Evolutionary conservation across 2,888 invertebrate genomes (phyloP).

Genomic region (Hyalella azteca): DNA sequence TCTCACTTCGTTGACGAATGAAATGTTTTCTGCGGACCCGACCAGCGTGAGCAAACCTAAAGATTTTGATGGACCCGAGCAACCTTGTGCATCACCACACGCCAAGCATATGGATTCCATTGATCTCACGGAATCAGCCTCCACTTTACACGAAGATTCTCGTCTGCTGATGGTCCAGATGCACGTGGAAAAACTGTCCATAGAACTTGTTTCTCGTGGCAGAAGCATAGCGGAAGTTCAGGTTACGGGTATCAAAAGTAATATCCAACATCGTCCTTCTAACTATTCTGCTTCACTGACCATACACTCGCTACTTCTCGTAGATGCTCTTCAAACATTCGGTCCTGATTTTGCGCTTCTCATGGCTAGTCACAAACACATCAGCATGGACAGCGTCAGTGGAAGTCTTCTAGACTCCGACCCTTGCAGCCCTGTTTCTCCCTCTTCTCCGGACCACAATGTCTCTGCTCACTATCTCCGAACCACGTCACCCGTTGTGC

Average conservation of each 20-base stretch:
- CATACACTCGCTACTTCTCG: slow-evolving; percentile 88
- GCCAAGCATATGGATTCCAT: background rate
- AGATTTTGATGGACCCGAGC: background rate
- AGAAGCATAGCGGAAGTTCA: slow-evolving; percentile 91
- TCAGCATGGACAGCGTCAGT: slow-evolving; percentile 92
- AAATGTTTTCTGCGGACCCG: background rate
- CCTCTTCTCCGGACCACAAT: slow-evolving; percentile 70
- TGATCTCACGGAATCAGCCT: slow-evolving; percentile 1
- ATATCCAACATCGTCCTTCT: slow-evolving; percentile 75
- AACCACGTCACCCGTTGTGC: slow-evolving; percentile 67
- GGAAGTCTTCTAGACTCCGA: slow-evolving; percentile 91
- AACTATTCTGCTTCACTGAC: slow-evolving; percentile 82
- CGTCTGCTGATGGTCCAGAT: slow-evolving; percentile 80
- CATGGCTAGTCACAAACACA: slow-evolving; percentile 92
- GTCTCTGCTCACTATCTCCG: slow-evolving; percentile 58
- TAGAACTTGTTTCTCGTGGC: slow-evolving; percentile 79
- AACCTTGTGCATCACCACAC: background rate
- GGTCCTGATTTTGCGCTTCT: slow-evolving; percentile 94
- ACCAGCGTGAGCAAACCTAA: background rate
- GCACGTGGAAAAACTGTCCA: slow-evolving; percentile 75
- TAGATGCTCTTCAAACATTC: slow-evolving; percentile 93
- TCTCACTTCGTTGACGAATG: background rate
- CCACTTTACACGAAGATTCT: background rate
- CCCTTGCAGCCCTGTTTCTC: slow-evolving; percentile 86
- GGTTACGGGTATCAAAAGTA: slow-evolving; percentile 83